Base-by-base conservation (phyloP, 2,113 vertebrate genomes). In the Agelaius phoeniceus region DNA sequence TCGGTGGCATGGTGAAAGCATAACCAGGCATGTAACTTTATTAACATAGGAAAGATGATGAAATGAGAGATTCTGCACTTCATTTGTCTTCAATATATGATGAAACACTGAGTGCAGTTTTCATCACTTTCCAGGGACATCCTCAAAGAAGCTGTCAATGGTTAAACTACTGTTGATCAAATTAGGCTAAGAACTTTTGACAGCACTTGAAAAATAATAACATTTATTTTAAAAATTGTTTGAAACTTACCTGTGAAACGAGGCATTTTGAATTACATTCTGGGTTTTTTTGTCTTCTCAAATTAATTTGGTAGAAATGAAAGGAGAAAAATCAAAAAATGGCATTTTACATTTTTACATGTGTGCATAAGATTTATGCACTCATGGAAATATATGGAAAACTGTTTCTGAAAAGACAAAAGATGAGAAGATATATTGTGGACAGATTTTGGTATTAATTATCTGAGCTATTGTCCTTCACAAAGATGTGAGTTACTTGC, bases 161-260 rank as follows among this genome's bases (percentile, higher is more conserved):
- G 22, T 77, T 94, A 65, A 68, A 54, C 24, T 76, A 39, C 19
- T 30, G 24, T 43, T 24, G 16, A 83, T 77, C 62, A 94, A 89
- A 97, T 87, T 85, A 89, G 6, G 28, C 6, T 93, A 92, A 72
- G 13, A 51, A 43, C 7, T 52, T 84, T 83, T 87, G 63, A 94
- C 57, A 93, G 58, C 41, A 84, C 57, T 84, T 59, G 51, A 74
- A 93, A 92, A 90, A 80, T 13, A 86, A 55, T 35, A 71, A 26
- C 7, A 83, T 81, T 87, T 89, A 33, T 81, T 86, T 84, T 71
- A 35, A 51, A 59, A 84, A 57, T 15, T 67, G 18, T 23, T 91
- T 86, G 65, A 90, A 96, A 79, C 3, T 79, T 52, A 62, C 21
- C 26, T 90, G 17, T 66, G 41, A 89, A 91, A 51, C 14, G 19